Conservation (phyloP, 2,113 vertebrate species). For the Gambusia holbrooki region DNA sequence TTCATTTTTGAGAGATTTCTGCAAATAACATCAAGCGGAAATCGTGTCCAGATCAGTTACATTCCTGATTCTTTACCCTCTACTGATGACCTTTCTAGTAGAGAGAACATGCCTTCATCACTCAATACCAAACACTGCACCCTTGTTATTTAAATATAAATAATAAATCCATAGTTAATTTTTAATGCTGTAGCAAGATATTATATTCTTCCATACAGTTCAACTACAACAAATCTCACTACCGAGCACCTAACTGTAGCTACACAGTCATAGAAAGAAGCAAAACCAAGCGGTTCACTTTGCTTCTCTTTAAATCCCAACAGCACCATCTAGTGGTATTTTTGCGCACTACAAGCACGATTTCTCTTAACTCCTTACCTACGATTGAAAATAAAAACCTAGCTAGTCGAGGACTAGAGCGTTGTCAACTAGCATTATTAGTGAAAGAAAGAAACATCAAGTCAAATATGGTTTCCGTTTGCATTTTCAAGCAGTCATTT, state of each 20-base stretch:
- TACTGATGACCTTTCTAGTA: neutral
- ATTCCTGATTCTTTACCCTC: neutral
- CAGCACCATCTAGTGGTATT: slow-evolving; percentile 50
- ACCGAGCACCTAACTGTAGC: neutral
- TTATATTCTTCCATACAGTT: too few species aligned
- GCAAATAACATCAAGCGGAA: neutral
- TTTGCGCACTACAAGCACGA: slow-evolving; percentile 1
- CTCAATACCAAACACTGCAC: neutral
- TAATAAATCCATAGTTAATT: slow-evolving; percentile 19
- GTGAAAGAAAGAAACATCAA: neutral
- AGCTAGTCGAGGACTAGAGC: too few species aligned
- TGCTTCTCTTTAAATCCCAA: slow-evolving; percentile 1
- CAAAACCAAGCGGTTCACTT: neutral
- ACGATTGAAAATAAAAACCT: neutral
- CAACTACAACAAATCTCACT: too few species aligned
- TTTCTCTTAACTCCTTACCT: neutral
- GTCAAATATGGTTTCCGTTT: neutral
- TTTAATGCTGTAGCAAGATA: slow-evolving; percentile 11
- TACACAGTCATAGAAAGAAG: neutral
- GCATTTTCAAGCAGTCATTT: neutral
- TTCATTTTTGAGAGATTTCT: neutral
- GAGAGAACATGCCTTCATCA: too few species aligned
- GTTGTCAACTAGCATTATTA: neutral
- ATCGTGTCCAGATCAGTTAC: neutral
- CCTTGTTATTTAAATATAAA: slow-evolving; percentile 4